These are phyloP conservation scores for Nothocercus nigrocapillus DNA, from an alignment of 2,113 vertebrate species.

Conservation along the genomic window DNA sequence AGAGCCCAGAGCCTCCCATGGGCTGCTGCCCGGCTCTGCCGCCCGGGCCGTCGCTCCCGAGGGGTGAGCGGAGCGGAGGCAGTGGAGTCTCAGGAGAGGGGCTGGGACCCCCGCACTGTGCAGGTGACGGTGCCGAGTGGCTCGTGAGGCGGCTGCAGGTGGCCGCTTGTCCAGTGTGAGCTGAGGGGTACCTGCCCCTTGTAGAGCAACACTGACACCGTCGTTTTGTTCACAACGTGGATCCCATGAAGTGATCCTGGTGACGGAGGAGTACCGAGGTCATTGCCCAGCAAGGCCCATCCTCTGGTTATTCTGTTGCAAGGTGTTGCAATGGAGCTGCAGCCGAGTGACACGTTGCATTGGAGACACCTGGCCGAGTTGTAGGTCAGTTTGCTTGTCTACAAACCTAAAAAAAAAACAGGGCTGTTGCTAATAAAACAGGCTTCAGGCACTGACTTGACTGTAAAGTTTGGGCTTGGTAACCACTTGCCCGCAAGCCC, in stretches of 20 bases:
- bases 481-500: not conserved
- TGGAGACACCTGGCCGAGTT: not conserved
- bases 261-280: not conserved
- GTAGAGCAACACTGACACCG: rapidly evolving
- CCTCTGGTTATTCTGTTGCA: not conserved
- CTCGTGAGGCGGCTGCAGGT: not conserved
- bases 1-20: constrained; percentile 26
- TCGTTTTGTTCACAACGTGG: not conserved
- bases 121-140: not conserved
- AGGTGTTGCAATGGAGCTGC: not conserved
- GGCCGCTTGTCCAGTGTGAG: not conserved
- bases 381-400: not conserved
- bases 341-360: not conserved
- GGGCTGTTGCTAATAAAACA: not conserved
- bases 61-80: not conserved
- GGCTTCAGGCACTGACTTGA: not conserved
- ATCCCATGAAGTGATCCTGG: not conserved
- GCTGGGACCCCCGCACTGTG: not conserved
- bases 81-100: not conserved
- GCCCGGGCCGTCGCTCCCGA: not conserved
- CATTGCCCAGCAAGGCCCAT: rapidly evolving
- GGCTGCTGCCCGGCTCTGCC: not conserved
- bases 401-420: not conserved
- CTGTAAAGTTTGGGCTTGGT: not conserved
- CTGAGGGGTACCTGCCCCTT: not conserved